Evolutionary conservation across 2,888 invertebrate species (phyloP).

Genomic region (Willowsia nigromaculata): DNA sequence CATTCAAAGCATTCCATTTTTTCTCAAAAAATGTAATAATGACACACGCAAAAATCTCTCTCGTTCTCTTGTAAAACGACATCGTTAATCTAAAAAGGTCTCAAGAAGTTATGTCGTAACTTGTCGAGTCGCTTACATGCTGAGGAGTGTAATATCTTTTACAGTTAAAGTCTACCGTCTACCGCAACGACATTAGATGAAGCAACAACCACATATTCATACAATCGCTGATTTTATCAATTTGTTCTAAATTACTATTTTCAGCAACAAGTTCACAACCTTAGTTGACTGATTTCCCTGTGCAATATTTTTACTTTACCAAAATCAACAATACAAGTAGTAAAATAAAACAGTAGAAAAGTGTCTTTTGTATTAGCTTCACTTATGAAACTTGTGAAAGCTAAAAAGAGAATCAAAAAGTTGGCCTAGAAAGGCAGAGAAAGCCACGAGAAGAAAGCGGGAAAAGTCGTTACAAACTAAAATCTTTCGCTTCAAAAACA

Average conservation of each 20-base stretch:
- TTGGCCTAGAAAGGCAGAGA: not conserved
- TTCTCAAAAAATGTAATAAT: not conserved
- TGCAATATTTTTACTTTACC: not conserved
- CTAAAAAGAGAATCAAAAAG: slow-evolving; percentile 17
- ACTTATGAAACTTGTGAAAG: not conserved
- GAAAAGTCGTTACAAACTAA: slow-evolving; percentile 12
- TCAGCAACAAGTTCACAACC: slow-evolving; percentile 32
- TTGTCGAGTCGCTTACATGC: no score
- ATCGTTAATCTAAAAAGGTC: not conserved
- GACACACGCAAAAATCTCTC: not conserved
- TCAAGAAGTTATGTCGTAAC: no score
- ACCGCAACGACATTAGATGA: no score
- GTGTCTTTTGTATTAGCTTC: not conserved
- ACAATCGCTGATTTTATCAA: not conserved
- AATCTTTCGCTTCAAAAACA: not conserved
- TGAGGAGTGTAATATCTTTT: no score
- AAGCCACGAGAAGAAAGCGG: not conserved
- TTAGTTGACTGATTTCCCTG: not conserved
- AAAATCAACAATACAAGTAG: not conserved
- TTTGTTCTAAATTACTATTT: not conserved
- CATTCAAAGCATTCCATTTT: slow-evolving; percentile 29
- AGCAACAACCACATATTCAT: not conserved
- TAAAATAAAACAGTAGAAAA: not conserved
- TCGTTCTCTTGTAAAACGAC: not conserved
- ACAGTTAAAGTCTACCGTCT: no score